Base-by-base conservation (phyloP, 1,140 invertebrate species). In the Eurytemora carolleeae region DNA sequence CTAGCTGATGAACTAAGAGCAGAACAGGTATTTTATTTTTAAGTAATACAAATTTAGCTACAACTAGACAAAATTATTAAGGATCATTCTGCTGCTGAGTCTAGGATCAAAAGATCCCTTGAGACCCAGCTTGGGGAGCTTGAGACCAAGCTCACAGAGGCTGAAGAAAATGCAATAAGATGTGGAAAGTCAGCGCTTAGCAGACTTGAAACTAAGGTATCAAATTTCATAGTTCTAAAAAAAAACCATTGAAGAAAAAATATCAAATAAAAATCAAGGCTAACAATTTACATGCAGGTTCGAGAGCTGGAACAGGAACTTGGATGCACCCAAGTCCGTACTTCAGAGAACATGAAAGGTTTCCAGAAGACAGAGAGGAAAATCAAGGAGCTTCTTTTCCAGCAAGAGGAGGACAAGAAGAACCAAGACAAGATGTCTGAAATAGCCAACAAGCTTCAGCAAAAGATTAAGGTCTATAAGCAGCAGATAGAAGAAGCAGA, bases 1-100 rank as follows among this genome's bases (percentile, higher is more conserved):
- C 79, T 98, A 67, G 92, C 93, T 66, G 95, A 98, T 73, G 94
- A 98, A 74, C 83, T 98, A 67, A 82, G 93, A 71, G 90, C 92
- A 66, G 95, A 98, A 79, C 94, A 98, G 75, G 93, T 98, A 71
- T n/a, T n/a, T n/a, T n/a, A n/a, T n/a, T n/a, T n/a, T n/a, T n/a
- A n/a, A n/a, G n/a, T n/a, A n/a, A n/a, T n/a, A n/a, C n/a, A n/a
- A n/a, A n/a, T n/a, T n/a, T n/a, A n/a, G n/a, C n/a, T n/a, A n/a
- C n/a, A n/a, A n/a, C n/a, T n/a, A n/a, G n/a, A n/a, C n/a, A n/a
- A n/a, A n/a, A n/a, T n/a, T n/a, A n/a, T n/a, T n/a, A 93, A 98
- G 75, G 94, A 98, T 71, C 94, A 98, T 75, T 88, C 91, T 67
- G 84, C 90, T 73, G 90, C 90, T 67, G 88, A 95, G 74, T 94